These are phyloP conservation scores for Caerostris extrusa DNA, from an alignment of 1,140 invertebrate genomes.

Conservation along the genomic window DNA sequence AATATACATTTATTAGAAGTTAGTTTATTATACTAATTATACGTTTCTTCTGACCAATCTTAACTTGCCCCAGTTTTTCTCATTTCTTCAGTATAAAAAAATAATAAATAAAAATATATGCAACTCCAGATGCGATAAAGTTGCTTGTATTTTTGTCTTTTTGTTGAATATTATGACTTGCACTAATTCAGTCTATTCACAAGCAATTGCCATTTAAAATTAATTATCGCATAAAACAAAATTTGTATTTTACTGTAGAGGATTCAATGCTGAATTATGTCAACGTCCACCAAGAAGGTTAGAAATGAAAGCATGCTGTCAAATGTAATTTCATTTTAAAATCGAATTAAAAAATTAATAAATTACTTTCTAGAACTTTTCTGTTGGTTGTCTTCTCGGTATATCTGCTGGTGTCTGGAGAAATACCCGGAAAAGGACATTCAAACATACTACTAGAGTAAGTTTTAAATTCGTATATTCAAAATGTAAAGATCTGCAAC, in stretches of 20 bases:
- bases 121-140: too few relatives aligned
- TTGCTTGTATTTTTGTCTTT: too few relatives aligned
- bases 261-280: not conserved
- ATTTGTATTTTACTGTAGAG: not conserved
- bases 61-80: too few relatives aligned
- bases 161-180: too few relatives aligned
- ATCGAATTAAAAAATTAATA: not conserved
- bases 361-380: slow-evolving; percentile 26
- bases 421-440: not conserved
- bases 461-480: not conserved
- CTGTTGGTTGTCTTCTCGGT: slow-evolving; percentile 24
- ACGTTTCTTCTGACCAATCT: too few relatives aligned
- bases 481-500: not conserved
- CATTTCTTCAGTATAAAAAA: too few relatives aligned
- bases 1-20: too few relatives aligned
- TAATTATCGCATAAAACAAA: too few relatives aligned
- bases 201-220: too few relatives aligned
- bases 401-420: slow-evolving; percentile 48
- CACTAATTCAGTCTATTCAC: too few relatives aligned
- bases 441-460: slow-evolving; percentile 26
- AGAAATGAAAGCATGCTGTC: not conserved
- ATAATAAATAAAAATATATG: too few relatives aligned
- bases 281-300: not conserved
- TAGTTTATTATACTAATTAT: too few relatives aligned
- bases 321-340: not conserved